These are phyloP conservation scores for Rhadinocentrus ornatus DNA, from an alignment of 2,797 vertebrate species.

Conservation along the genomic window DNA sequence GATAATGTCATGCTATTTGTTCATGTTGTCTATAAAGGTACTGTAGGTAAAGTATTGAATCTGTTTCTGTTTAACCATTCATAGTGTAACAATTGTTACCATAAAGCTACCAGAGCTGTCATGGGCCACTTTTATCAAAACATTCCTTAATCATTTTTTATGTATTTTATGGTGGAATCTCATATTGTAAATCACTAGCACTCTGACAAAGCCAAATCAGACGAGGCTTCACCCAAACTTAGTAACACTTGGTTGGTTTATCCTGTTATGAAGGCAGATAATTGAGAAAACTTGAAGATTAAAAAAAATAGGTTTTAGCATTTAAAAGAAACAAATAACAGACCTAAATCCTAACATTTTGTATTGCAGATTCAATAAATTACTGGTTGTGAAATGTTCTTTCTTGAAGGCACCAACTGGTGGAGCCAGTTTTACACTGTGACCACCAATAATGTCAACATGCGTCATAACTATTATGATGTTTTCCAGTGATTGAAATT, in stretches of 20 bases:
- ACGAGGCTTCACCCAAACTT: neutral
- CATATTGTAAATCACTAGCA: neutral
- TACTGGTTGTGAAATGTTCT: constrained; percentile 26
- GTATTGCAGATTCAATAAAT: neutral
- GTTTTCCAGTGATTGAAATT: constrained; percentile 10
- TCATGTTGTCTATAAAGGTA: neutral
- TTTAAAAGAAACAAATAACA: neutral
- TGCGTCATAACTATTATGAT: constrained; percentile 22
- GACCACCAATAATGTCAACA: constrained; percentile 51
- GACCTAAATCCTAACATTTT: neutral
- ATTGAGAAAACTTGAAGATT: no score
- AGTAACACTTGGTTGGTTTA: neutral
- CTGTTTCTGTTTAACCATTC: neutral
- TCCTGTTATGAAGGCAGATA: neutral
- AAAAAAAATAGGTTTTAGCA: neutral
- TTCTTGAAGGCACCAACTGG: constrained; percentile 36
- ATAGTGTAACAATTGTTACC: neutral
- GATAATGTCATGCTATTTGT: neutral
- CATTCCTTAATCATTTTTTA: neutral
- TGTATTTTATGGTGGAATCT: neutral
- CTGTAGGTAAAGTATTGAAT: neutral
- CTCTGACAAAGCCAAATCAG: neutral
- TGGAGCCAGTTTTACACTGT: constrained; percentile 42
- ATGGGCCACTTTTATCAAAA: neutral
- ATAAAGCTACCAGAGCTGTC: no score